Evolutionary conservation across 2,113 vertebrate genomes (phyloP).

Genomic region (Hydrochoerus hydrochaeris): DNA sequence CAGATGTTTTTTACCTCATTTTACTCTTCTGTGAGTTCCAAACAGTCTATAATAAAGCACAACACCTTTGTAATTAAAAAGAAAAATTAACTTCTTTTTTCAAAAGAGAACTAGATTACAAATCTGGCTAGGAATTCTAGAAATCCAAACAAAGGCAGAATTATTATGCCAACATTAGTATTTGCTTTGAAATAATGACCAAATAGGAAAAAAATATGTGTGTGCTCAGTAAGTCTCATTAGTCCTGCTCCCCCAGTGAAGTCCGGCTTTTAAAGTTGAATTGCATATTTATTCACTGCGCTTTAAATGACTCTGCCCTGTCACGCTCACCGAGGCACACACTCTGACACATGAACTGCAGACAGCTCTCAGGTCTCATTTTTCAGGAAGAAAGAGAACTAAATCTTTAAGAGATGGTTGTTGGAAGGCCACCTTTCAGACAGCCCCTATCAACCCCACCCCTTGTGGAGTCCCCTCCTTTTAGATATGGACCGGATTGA

Average conservation of each 20-base stretch:
- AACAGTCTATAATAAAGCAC: background rate
- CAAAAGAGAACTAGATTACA: conserved; percentile 6
- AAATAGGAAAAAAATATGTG: background rate
- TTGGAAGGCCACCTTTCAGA: background rate
- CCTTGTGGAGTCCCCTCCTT: background rate
- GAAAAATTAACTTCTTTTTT: background rate
- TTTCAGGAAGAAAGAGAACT: background rate
- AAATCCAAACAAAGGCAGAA: conserved; percentile 46
- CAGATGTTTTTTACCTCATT: background rate
- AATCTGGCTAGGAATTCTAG: conserved; percentile 39
- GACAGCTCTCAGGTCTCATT: background rate
- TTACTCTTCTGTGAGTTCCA: background rate
- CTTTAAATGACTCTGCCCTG: background rate
- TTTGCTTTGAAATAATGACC: conserved; percentile 16
- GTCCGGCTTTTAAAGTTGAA: background rate
- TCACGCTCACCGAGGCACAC: background rate
- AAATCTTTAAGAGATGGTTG: background rate
- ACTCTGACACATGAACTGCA: background rate
- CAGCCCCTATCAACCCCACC: background rate
- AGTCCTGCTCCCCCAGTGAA: background rate
- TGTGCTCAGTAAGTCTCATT: background rate
- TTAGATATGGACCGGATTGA: background rate
- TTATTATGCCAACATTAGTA: background rate
- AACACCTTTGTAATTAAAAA: background rate
- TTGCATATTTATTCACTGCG: background rate